Conservation (phyloP, 1,140 invertebrate species). For the Drepana arcuata region DNA sequence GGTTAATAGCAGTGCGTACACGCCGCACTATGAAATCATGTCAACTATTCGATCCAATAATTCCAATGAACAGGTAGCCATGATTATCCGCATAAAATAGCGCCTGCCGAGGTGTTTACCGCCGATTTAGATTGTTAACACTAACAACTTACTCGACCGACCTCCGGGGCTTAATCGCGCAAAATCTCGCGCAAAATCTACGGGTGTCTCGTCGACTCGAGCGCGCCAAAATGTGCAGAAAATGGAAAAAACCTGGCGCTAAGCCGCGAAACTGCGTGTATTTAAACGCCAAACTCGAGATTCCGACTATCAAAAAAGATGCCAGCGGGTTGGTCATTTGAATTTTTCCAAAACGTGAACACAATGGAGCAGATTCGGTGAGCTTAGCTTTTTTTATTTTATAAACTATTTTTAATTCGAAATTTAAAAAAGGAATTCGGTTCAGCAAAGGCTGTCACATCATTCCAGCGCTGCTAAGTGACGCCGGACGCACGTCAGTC, state of each 20-base stretch:
- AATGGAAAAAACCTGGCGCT: constrained; percentile 70
- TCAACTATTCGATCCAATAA: too few species aligned
- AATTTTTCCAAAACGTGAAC: constrained; percentile 70
- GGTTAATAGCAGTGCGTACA: too few species aligned
- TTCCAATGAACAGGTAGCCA: neutral
- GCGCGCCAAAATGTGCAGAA: constrained; percentile 53
- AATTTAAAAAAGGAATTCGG: constrained; percentile 63
- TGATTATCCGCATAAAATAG: constrained; percentile 7
- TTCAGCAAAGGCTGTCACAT: constrained; percentile 67
- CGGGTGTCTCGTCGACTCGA: constrained; percentile 40
- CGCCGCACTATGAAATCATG: too few species aligned
- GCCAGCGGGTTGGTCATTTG: constrained; percentile 56
- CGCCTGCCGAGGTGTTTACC: constrained; percentile 17
- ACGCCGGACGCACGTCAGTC: constrained; percentile 66
- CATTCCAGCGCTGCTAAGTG: constrained; percentile 69
- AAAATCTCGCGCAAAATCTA: constrained; percentile 62
- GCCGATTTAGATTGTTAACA: constrained; percentile 45
- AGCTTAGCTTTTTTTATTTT: constrained; percentile 39
- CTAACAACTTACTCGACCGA: constrained; percentile 61
- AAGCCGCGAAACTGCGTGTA: constrained; percentile 68
- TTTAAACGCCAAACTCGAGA: constrained; percentile 66
- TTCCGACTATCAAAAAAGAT: constrained; percentile 53
- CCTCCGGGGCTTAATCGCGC: constrained; percentile 49
- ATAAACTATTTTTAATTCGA: constrained; percentile 63
- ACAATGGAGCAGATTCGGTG: constrained; percentile 65